Evolutionary conservation across 2,888 invertebrate genomes (phyloP).

Genomic region (Pristionchus japonicus): DNA sequence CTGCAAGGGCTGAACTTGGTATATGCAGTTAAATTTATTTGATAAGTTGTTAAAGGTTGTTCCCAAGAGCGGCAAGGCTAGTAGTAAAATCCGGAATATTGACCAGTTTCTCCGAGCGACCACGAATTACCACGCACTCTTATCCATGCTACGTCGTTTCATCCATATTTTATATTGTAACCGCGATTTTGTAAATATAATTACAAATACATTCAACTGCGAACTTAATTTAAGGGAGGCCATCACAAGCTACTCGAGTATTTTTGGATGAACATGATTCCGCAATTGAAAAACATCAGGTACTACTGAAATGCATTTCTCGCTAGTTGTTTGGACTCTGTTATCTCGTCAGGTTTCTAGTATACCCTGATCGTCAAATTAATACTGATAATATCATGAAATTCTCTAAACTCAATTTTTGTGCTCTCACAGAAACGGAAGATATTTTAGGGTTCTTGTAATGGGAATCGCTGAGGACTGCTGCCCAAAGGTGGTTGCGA

Average conservation of each 20-base stretch:
- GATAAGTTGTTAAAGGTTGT: too few species aligned
- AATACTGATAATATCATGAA: neutral
- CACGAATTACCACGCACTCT: too few species aligned
- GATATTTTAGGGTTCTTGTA: slow-evolving; percentile 85
- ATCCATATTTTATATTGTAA: too few species aligned
- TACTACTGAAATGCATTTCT: slow-evolving; percentile 76
- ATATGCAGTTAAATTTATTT: too few species aligned
- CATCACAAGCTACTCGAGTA: slow-evolving; percentile 91
- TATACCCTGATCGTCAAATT: neutral
- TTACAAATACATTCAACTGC: too few species aligned
- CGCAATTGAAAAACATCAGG: slow-evolving; percentile 92
- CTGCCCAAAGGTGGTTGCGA: slow-evolving; percentile 90
- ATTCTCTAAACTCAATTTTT: neutral
- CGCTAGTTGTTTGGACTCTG: neutral
- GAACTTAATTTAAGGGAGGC: slow-evolving; percentile 90
- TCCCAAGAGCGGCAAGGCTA: too few species aligned
- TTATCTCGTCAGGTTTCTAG: neutral
- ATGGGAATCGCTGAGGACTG: slow-evolving; percentile 97
- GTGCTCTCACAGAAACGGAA: neutral
- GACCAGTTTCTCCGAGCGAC: too few species aligned
- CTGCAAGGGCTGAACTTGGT: slow-evolving; percentile 83
- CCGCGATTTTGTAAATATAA: too few species aligned
- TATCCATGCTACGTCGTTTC: too few species aligned
- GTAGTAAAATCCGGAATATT: too few species aligned
- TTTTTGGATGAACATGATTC: slow-evolving; percentile 95